Base-by-base conservation (phyloP, 2,113 vertebrate genomes). In the Gobio gobio region DNA sequence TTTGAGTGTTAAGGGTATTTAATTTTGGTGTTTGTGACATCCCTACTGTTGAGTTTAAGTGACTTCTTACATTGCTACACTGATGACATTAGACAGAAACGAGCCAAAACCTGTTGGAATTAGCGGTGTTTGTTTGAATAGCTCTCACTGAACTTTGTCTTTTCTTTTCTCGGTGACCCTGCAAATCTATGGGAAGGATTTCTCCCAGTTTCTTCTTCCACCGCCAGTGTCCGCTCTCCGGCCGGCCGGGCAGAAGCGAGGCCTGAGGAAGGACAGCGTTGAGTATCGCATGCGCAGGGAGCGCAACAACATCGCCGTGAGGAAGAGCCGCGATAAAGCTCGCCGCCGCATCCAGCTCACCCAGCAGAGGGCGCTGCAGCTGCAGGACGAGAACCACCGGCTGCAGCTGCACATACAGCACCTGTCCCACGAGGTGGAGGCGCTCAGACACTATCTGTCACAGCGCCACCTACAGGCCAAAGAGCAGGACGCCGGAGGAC, bases 321-420 rank as follows among this genome's bases (percentile, higher is more conserved):
- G 97, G 75, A 98, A 97, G 91, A 98, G 97, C 90, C 93, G 96
- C 1, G 97, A 97, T 93, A 97, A 97, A 87, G 97, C 97, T 49
- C 96, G 97, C 78, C 90, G 96, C 24, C 93, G 96, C 83, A 96
- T 97, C 78, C 83, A 94, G 92, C 93, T 97, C 91, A 98, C 96
- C 1, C 96, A 97, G 91, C 96, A 97, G 90, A 95, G 95, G 82
- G 96, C 96, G 79, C 3, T 96, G 88, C 96, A 97, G 88, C 95
- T 97, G 88, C 95, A 96, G 92, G 95, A 96, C 0, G 96, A 98
- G 78, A 98, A 98, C 45, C 96, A 96, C 84, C 92, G 95, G 74
- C 95, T 98, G 75, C 96, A 96, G 89, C 90, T 90, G 70, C 94
- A 96, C 3, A 96, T 97, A 80, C 95, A 95, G 18, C 96, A 96